Evolutionary conservation across 2,113 vertebrate species (phyloP), one percentile per base, ranked within the genome.

Genomic region (Hoplias malabaricus): DNA sequence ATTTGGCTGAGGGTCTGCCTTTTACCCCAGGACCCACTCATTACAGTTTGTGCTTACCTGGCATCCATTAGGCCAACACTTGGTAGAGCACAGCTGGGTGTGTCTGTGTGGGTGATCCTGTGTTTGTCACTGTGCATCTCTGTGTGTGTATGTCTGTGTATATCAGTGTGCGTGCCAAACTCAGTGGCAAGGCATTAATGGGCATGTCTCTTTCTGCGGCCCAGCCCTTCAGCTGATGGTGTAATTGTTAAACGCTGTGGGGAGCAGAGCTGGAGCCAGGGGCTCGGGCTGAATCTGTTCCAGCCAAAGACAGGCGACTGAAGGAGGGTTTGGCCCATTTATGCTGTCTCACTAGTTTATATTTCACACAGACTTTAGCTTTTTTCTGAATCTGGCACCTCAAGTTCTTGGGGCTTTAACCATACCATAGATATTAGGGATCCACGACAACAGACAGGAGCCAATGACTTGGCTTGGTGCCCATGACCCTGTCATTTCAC

Each of bases 211-310:
- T n/a, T n/a, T 69, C 59, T 77, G 12, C 65, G 83, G 71, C 71
- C 5, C 56, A 48, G 38, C 14, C 68, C 75, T 81, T 73, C 73
- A 63, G 34, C 53, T 54, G 72, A 63, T 84, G 75, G 61, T 83
- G 80, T 86, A 88, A 88, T 89, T 88, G 85, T 86, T 74, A 69
- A 43, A 33, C 84, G 61, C 82, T 73, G 69, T 82, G 77, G 84
- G 82, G 84, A 82, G 80, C 73, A 33, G 69, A 23, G 53, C 16
- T 38, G 73, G 54, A 67, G 72, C 42, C 63, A 19, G 57, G 79
- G 83, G 81, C 50, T 43, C 31, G 42, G 27, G 4, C 23, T 86
- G 87, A 83, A 69, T 3, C 25, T 3, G 5, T 62, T 86, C 86
- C 87, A 82, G 54, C 48, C 48, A 31, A 11, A 62, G 31, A n/a